These are phyloP conservation scores for Hipparchia sbordonii DNA, from an alignment of 2,888 invertebrate species.

Conservation along the genomic window DNA sequence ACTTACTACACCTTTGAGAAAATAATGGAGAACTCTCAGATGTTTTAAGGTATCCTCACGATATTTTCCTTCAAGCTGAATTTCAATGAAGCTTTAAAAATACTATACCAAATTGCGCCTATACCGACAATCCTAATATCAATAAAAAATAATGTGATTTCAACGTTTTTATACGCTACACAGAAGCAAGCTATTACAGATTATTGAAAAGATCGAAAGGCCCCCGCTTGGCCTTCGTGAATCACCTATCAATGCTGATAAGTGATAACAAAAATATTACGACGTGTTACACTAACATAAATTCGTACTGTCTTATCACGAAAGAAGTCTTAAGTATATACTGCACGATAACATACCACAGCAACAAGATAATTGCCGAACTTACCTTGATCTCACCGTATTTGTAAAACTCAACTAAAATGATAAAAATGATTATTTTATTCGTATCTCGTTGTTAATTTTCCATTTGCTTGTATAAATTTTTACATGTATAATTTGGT, in stretches of 20 bases:
- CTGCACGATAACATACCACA: constrained; percentile 57
- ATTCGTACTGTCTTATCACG: constrained; percentile 78
- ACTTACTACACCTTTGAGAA: no score
- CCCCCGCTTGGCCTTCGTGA: constrained; percentile 67
- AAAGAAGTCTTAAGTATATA: constrained; percentile 57
- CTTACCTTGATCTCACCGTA: constrained; percentile 36
- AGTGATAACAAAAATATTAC: constrained; percentile 56
- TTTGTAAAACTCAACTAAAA: constrained; percentile 28
- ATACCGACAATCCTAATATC: no score
- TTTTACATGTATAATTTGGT: constrained; percentile 2
- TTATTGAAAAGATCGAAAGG: constrained; percentile 40
- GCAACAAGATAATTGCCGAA: constrained; percentile 69
- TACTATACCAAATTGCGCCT: no score
- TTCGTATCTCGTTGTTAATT: constrained; percentile 25
- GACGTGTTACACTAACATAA: constrained; percentile 79
- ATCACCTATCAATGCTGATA: constrained; percentile 73
- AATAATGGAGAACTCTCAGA: no score
- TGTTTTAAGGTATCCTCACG: no score
- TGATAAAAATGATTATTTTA: constrained; percentile 30
- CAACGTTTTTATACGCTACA: background rate
- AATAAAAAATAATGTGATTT: background rate
- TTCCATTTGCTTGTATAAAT: constrained; percentile 18
- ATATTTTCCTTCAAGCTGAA: no score
- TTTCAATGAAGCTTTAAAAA: no score
- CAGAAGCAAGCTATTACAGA: constrained; percentile 18